Conservation (phyloP, 2,888 invertebrate genomes). For the Cosmopolites sordidus region DNA sequence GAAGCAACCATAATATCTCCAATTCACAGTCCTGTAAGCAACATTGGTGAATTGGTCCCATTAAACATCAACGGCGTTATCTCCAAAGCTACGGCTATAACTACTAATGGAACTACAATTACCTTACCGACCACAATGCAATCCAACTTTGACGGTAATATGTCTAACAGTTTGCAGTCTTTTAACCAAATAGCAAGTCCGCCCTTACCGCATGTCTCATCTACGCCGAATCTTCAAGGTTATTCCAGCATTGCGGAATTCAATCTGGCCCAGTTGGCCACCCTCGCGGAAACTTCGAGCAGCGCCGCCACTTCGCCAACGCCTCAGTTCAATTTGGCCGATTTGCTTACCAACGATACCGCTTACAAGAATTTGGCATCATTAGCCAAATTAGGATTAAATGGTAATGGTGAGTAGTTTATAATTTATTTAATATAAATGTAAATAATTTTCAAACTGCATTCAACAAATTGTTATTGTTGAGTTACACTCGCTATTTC, state of each 20-base stretch:
- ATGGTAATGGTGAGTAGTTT: slow-evolving; percentile 53
- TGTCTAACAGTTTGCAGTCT: slow-evolving; percentile 45
- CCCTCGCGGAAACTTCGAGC: slow-evolving; percentile 66
- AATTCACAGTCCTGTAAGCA: slow-evolving; percentile 51
- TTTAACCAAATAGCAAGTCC: slow-evolving; percentile 37
- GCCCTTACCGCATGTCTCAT: slow-evolving; percentile 34
- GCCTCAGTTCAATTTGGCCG: slow-evolving; percentile 68
- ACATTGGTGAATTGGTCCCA: slow-evolving; percentile 43
- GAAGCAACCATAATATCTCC: slow-evolving; percentile 47
- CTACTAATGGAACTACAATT: slow-evolving; percentile 66
- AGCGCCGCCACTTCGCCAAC: slow-evolving; percentile 44
- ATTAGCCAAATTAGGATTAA: slow-evolving; percentile 77
- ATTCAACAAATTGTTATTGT: too few relatives aligned
- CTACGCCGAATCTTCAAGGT: slow-evolving; percentile 50
- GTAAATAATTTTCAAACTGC: too few relatives aligned
- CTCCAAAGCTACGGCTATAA: slow-evolving; percentile 44
- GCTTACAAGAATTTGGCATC: slow-evolving; percentile 87
- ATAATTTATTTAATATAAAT: too few relatives aligned
- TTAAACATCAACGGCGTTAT: slow-evolving; percentile 36
- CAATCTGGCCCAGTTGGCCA: slow-evolving; percentile 79
- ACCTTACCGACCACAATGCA: slow-evolving; percentile 66
- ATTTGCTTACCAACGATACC: slow-evolving; percentile 72
- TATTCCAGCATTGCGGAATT: slow-evolving; percentile 78
- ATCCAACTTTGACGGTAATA: slow-evolving; percentile 75
- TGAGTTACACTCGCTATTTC: too few relatives aligned